phyloP scores from a whole-genome alignment of 2,113 vertebrate genomes.

The Emberiza fucata region DNA sequence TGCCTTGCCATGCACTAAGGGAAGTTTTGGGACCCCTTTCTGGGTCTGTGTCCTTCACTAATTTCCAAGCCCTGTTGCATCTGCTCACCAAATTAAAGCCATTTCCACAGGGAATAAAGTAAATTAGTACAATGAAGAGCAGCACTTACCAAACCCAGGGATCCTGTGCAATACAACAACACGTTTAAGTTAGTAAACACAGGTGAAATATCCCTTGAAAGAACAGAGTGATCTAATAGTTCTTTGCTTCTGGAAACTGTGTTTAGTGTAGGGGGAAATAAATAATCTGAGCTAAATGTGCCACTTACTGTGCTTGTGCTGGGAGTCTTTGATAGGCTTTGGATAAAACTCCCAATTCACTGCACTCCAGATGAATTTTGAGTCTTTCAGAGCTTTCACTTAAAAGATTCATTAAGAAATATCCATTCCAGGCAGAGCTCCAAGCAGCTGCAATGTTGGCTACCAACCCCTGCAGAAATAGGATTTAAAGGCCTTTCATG shows the following conservation, averaged over 20 bases:
- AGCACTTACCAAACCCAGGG: neutral
- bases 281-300: neutral
- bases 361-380: neutral
- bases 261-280: rapidly evolving
- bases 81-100: neutral
- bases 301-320: neutral
- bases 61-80: neutral
- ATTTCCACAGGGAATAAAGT: neutral
- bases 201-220: neutral
- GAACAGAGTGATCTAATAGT: neutral
- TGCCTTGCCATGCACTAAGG: neutral
- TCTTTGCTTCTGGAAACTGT: neutral
- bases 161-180: neutral
- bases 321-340: neutral
- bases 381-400: slow-evolving; percentile 8
- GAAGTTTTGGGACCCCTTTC: neutral
- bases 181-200: neutral
- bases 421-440: slow-evolving; percentile 16
- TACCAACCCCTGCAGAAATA: neutral
- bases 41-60: neutral
- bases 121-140: neutral
- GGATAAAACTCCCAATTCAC: neutral
- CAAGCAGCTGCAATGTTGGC: slow-evolving; percentile 23
- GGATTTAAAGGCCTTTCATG: neutral
- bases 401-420: slow-evolving; percentile 38